phyloP scores from a whole-genome alignment of 2,113 vertebrate genomes.

The Corythornis madagascariensis region DNA sequence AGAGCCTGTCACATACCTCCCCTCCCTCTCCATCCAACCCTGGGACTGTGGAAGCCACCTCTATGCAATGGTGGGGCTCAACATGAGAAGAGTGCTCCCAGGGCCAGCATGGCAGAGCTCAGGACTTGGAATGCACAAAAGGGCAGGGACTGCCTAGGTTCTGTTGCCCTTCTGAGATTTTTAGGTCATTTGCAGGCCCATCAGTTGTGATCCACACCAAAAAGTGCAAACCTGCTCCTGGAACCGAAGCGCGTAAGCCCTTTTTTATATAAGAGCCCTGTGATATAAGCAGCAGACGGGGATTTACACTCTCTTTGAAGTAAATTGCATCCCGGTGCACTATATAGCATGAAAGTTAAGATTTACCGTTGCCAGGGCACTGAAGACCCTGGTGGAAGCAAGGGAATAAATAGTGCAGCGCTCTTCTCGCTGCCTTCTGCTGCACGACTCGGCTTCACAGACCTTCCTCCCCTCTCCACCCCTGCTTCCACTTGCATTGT shows the following conservation, averaged over 20 bases:
- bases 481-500: slow-evolving; percentile 36
- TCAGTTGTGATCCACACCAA: slow-evolving; percentile 24
- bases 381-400: slow-evolving; percentile 72
- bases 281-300: slow-evolving; percentile 57
- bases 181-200: slow-evolving; percentile 27
- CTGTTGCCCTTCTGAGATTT: slow-evolving; percentile 25
- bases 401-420: slow-evolving; percentile 69
- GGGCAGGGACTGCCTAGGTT: background rate
- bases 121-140: background rate
- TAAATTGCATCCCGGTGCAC: slow-evolving; percentile 77
- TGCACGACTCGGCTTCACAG: slow-evolving; percentile 46
- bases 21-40: background rate
- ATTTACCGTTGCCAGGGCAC: slow-evolving; percentile 76
- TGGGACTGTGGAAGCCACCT: rapidly evolving
- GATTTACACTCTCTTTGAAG: slow-evolving; percentile 80
- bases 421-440: slow-evolving; percentile 63
- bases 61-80: background rate
- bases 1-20: background rate
- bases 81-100: background rate
- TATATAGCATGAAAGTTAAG: slow-evolving; percentile 79
- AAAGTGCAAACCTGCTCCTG: slow-evolving; percentile 20
- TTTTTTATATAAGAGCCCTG: slow-evolving; percentile 76
- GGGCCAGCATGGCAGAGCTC: background rate
- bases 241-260: slow-evolving; percentile 20
- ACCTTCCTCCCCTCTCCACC: slow-evolving; percentile 65